Conservation (phyloP, 1,140 invertebrate species). For the Bactericera cockerelli region DNA sequence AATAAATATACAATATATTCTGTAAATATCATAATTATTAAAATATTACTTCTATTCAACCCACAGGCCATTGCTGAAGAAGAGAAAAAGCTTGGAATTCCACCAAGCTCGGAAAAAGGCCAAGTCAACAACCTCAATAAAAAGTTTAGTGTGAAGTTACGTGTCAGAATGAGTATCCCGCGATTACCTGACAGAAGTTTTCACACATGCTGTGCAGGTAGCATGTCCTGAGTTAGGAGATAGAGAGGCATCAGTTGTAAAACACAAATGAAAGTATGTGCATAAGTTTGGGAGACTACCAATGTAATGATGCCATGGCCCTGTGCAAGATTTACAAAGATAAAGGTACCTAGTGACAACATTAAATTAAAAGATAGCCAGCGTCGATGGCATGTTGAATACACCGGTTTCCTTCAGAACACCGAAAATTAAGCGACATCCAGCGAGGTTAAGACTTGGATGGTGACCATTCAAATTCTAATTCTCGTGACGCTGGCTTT, state of each 20-base stretch:
- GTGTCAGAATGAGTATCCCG: conserved; percentile 37
- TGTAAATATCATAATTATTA: too few relatives aligned
- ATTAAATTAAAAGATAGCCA: too few relatives aligned
- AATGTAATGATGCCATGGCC: conserved; percentile 89
- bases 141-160: conserved; percentile 17
- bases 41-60: conserved; percentile 26
- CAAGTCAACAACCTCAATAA: conserved; percentile 7
- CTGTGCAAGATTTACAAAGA: conserved; percentile 57
- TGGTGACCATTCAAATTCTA: too few relatives aligned
- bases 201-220: conserved; percentile 47
- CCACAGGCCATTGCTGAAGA: conserved; percentile 40
- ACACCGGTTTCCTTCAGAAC: too few relatives aligned
- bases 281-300: conserved; percentile 90
- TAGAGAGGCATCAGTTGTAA: conserved; percentile 48
- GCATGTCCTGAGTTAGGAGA: conserved; percentile 61
- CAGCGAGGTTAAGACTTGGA: too few relatives aligned
- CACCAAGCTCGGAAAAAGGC: conserved; percentile 12
- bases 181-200: conserved; percentile 46
- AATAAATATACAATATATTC: too few relatives aligned
- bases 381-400: too few relatives aligned
- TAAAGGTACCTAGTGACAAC: too few relatives aligned
- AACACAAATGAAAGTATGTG: conserved; percentile 63
- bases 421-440: too few relatives aligned
- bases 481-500: too few relatives aligned
- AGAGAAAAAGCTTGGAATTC: conserved; percentile 26